phyloP scores from a whole-genome alignment of 35 echinoderm and acorn worm genomes.

The Eucidaris tribuloides region DNA sequence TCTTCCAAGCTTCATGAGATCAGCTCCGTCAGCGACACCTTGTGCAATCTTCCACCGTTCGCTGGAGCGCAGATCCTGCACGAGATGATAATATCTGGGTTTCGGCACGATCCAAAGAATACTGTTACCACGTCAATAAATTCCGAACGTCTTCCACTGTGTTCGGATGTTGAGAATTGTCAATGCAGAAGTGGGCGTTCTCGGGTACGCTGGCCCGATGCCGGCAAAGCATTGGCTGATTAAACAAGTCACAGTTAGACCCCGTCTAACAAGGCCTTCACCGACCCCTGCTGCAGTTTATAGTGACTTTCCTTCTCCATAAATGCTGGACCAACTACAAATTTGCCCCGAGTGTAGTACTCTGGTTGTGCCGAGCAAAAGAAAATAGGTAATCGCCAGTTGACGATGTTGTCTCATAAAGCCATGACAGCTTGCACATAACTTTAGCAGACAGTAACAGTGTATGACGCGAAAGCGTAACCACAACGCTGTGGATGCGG shows the following conservation, averaged over 20 bases:
- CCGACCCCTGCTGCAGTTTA: conserved; percentile 20
- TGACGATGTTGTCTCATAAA: no score
- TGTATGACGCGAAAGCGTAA: no score
- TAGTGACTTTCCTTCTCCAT: conserved; percentile 55
- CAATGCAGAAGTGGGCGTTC: conserved; percentile 42
- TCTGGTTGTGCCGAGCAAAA: no score
- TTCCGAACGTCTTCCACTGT: conserved; percentile 15
- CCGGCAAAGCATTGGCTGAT: conserved; percentile 45
- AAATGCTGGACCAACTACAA: not conserved
- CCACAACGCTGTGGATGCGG: no score
- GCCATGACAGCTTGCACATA: no score
- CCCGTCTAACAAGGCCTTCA: conserved; percentile 16
- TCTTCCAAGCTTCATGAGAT: not conserved
- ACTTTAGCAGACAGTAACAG: no score
- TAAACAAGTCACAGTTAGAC: conserved; percentile 43
- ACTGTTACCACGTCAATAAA: not conserved
- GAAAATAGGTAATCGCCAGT: no score
- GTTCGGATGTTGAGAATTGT: conserved; percentile 37
- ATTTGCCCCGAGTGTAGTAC: no score
- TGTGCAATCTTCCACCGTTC: not conserved
- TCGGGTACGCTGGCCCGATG: not conserved
- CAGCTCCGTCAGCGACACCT: not conserved
- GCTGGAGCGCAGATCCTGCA: not conserved
- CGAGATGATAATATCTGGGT: not conserved
- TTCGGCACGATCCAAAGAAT: not conserved